Conservation (phyloP, 2,888 invertebrate species). For the Octonoba sinensis region DNA sequence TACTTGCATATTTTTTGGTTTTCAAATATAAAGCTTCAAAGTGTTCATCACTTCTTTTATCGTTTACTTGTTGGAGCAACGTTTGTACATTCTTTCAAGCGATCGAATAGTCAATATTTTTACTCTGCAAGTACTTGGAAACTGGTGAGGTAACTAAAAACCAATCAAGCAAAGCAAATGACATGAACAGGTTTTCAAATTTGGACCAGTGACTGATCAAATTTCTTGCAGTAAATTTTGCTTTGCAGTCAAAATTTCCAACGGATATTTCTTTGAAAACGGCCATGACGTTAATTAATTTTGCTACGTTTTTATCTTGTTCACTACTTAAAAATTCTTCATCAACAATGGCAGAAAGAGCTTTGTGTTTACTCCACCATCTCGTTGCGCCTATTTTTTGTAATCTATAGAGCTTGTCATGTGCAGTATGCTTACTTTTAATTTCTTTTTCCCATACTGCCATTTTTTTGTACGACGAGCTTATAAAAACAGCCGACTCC, state of each 20-base stretch:
- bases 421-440: constrained; percentile 5
- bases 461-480: constrained; percentile 3
- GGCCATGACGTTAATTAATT: neutral
- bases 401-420: constrained; percentile 1
- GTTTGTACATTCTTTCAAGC: constrained; percentile 8
- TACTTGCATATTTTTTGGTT: constrained; percentile 1
- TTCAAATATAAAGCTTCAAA: constrained; percentile 13
- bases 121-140: constrained; percentile 3
- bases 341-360: constrained; percentile 7
- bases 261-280: neutral
- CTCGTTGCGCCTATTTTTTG: constrained; percentile 1
- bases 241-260: neutral
- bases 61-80: neutral
- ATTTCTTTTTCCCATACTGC: neutral
- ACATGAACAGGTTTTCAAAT: neutral
- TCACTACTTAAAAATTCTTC: neutral
- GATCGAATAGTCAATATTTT: constrained; percentile 4
- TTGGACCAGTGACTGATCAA: constrained; percentile 3
- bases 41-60: constrained; percentile 7
- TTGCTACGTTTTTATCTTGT: neutral
- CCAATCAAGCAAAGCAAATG: neutral
- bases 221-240: constrained; percentile 2
- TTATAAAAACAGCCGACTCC: constrained; percentile 9
- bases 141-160: constrained; percentile 5
- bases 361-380: constrained; percentile 18